These are phyloP conservation scores for Pachymerium ferrugineum DNA, from an alignment of 2,888 invertebrate species.

Conservation along the genomic window DNA sequence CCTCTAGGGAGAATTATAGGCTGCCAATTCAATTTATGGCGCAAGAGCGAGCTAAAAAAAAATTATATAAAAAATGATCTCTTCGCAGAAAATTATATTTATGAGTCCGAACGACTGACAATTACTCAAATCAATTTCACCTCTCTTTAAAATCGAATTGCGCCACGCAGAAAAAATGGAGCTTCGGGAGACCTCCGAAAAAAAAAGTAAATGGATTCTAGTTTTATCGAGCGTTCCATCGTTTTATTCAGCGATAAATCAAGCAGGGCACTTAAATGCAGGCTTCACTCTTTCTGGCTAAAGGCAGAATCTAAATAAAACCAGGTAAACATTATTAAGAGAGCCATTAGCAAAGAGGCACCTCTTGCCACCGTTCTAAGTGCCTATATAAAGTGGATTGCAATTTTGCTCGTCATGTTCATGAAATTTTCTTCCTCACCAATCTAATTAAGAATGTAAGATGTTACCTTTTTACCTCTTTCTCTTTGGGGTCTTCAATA, in stretches of 20 bases:
- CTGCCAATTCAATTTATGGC: not conserved
- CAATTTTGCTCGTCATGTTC: conserved; percentile 12
- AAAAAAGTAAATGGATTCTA: not conserved
- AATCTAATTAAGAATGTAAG: not conserved
- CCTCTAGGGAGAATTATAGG: not conserved
- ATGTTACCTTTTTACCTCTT: not conserved
- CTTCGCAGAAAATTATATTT: too few species aligned
- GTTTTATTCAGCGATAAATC: conserved; percentile 6
- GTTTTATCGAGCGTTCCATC: conserved; percentile 21
- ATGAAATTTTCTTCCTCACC: conserved; percentile 7
- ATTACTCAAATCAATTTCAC: not conserved
- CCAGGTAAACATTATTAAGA: conserved; percentile 21
- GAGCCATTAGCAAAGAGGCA: conserved; percentile 7
- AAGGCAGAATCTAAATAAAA: conserved; percentile 6
- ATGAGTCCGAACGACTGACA: too few species aligned
- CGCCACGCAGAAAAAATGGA: not conserved
- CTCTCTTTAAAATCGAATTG: not conserved
- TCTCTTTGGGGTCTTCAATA: not conserved
- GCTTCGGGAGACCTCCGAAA: too few species aligned
- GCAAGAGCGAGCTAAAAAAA: not conserved
- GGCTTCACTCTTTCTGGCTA: not conserved
- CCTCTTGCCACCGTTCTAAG: not conserved
- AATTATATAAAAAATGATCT: not conserved
- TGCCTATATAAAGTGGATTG: conserved; percentile 13
- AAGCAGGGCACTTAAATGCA: conserved; percentile 10